These are phyloP conservation scores for Uropetala carovei DNA, from an alignment of 2,888 invertebrate species.

Conservation along the genomic window DNA sequence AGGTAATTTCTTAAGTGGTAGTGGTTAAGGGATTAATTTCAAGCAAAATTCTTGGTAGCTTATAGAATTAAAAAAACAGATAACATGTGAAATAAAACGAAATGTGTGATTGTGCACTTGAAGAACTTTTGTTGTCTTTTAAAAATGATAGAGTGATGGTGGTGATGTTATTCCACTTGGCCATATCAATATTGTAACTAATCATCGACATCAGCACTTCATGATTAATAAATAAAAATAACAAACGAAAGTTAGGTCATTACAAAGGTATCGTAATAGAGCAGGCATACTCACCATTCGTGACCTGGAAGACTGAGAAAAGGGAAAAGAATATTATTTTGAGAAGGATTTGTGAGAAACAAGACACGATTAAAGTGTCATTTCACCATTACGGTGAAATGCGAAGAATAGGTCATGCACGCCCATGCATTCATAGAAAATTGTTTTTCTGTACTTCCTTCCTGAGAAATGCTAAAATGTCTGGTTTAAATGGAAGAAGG, in stretches of 20 bases:
- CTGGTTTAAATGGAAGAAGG: not conserved
- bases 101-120: not conserved
- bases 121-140: no score
- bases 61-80: no score
- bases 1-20: no score
- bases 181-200: no score
- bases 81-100: no score
- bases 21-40: no score
- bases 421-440: not conserved
- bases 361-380: not conserved
- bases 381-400: not conserved
- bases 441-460: not conserved
- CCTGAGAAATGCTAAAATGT: not conserved
- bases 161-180: no score
- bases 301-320: constrained; percentile 57
- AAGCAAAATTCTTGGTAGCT: no score
- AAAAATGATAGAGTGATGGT: no score
- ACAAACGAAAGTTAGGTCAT: not conserved
- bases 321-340: constrained; percentile 1
- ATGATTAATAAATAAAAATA: not conserved
- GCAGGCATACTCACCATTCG: constrained; percentile 50
- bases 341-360: constrained; percentile 17
- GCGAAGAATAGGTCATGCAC: not conserved
- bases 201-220: no score
- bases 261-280: not conserved